phyloP scores from a whole-genome alignment of 2,113 vertebrate genomes.

The Trogon melanurus region DNA sequence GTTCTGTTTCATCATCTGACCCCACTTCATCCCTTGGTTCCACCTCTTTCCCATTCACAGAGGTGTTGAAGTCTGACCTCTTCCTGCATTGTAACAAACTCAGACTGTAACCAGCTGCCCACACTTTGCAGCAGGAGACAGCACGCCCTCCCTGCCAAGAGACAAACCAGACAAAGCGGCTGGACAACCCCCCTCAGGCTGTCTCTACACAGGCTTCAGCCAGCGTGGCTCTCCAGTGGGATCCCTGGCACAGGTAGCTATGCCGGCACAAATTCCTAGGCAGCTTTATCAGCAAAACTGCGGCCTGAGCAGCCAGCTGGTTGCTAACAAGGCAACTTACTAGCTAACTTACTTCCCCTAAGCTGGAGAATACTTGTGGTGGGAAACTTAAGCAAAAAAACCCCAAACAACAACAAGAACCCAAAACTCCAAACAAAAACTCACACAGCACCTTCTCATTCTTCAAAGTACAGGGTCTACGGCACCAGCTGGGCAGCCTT shows the following conservation, averaged over 20 bases:
- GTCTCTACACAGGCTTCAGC: neutral
- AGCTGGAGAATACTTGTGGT: neutral
- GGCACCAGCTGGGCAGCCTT: neutral
- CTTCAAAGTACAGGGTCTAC: neutral
- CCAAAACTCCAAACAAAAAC: neutral
- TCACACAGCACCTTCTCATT: neutral
- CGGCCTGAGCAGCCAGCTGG: neutral
- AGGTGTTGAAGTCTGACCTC: neutral
- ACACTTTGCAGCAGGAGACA: neutral
- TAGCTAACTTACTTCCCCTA: neutral
- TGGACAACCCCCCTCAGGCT: neutral
- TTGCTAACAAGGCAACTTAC: neutral
- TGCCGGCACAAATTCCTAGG: neutral
- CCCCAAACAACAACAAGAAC: neutral
- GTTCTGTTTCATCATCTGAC: neutral
- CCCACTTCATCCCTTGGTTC: neutral
- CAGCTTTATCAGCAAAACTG: neutral
- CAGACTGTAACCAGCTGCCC: neutral
- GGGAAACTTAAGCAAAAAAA: neutral
- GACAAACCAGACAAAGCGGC: neutral
- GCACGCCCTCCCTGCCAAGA: fast-evolving
- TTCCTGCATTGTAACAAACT: neutral
- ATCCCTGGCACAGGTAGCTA: neutral
- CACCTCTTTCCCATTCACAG: neutral
- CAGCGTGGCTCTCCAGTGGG: neutral